Evolutionary conservation across 2,113 vertebrate genomes (phyloP).

Genomic region (human (Homo sapiens)): GRCh38 chr2:147213501-147214000

Average conservation of each 20-base stretch:
- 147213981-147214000: constrained; percentile 11
- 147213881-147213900: background rate
- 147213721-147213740: background rate
- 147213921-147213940: constrained; percentile 18
- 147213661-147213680: background rate
- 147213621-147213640: background rate
- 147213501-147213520: background rate
- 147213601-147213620: background rate
- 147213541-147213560: background rate
- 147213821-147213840: background rate
- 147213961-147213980: background rate
- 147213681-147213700: background rate
- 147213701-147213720: background rate
- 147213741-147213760: background rate
- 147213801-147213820: background rate
- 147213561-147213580: background rate
- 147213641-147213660: background rate
- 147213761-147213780: background rate
- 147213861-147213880: background rate
- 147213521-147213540: background rate
- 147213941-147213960: background rate
- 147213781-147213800: background rate
- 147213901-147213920: background rate
- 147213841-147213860: background rate
- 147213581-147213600: background rate